Conservation (phyloP, 2,113 vertebrate genomes). For the Psammodynastes pulverulentus region DNA sequence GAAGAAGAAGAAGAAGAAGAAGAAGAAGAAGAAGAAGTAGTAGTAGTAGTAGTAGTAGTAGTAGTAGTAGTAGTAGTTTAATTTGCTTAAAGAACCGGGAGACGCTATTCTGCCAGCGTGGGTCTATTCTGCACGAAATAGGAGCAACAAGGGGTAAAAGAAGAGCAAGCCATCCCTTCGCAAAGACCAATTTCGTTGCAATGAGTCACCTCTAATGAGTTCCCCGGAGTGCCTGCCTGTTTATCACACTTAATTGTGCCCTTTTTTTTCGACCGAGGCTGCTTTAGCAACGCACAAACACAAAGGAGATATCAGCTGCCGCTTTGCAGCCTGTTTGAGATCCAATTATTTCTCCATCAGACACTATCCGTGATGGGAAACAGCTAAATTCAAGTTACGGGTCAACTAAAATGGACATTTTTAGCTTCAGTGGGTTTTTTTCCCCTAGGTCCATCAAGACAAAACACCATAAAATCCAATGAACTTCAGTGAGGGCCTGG, state of each 20-base stretch:
- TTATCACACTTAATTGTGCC: not conserved
- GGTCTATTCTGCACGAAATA: not conserved
- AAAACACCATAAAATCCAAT: not conserved
- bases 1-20: no score
- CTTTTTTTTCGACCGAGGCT: not conserved
- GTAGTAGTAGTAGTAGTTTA: no score
- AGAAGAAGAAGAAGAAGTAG: no score
- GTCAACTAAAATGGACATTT: not conserved
- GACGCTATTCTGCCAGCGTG: not conserved
- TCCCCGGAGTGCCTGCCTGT: not conserved
- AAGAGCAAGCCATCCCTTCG: not conserved
- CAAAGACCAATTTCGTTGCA: not conserved
- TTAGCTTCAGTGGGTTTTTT: not conserved
- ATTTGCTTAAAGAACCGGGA: not conserved
- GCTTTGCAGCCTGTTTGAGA: not conserved
- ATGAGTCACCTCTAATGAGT: not conserved
- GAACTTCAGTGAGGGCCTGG: not conserved
- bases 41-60: no score
- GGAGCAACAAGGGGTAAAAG: not conserved
- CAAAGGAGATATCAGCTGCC: not conserved
- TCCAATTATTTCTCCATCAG: not conserved
- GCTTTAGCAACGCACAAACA: not conserved
- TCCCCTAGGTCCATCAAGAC: not conserved
- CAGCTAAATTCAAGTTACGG: not conserved
- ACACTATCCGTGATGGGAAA: not conserved